Conservation (phyloP, 1,140 invertebrate genomes). For the Latrodectus geometricus region DNA sequence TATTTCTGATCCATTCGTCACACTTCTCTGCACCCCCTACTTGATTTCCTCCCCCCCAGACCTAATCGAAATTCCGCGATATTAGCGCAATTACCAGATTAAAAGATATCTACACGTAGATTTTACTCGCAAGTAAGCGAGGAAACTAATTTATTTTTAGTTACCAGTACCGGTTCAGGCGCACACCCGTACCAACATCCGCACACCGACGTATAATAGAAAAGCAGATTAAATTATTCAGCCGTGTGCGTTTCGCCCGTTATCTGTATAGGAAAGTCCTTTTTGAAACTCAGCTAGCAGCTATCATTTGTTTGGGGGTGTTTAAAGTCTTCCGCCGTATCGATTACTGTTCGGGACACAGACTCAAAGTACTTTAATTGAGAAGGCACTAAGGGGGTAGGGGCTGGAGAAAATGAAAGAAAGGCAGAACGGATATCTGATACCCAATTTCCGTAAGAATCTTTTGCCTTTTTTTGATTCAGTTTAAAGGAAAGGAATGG, state of each 20-base stretch:
- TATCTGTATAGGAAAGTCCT: neutral
- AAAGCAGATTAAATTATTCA: neutral
- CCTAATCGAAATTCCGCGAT: constrained; percentile 11
- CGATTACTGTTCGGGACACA: neutral
- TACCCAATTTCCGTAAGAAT: too few relatives aligned
- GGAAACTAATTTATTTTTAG: constrained; percentile 12
- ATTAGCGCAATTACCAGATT: constrained; percentile 21
- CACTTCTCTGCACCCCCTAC: neutral
- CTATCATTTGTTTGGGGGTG: neutral
- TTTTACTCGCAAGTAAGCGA: neutral
- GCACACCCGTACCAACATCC: neutral
- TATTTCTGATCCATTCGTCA: neutral
- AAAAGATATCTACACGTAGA: neutral
- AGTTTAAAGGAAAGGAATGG: too few relatives aligned
- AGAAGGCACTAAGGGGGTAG: neutral
- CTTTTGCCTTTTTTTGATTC: too few relatives aligned
- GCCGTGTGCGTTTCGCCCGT: neutral
- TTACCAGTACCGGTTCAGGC: neutral
- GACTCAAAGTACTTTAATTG: neutral
- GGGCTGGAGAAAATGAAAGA: neutral
- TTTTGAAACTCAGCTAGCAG: neutral
- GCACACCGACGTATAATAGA: neutral
- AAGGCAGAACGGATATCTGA: neutral
- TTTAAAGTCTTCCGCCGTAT: neutral
- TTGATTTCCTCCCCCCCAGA: neutral